Percentiles rank a stretch among this genome's conserved stretches.
phyloP scores from a whole-genome alignment of 2,113 vertebrate genomes.

The Myrmecobius fasciatus region DNA sequence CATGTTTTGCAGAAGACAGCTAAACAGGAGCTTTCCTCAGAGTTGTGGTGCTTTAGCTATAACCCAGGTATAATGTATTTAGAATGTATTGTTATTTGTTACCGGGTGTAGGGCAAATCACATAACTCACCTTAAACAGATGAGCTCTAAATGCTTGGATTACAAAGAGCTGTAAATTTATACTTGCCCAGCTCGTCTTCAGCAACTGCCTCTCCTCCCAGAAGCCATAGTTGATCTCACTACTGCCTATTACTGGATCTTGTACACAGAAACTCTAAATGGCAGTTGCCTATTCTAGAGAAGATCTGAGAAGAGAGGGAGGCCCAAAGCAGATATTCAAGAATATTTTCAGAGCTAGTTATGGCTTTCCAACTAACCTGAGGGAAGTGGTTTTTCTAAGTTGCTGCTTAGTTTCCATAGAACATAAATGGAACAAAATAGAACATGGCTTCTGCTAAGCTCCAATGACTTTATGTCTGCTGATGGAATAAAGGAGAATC shows the following conservation, averaged over 20 bases:
- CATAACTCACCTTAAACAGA: constrained; percentile 41
- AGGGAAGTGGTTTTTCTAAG: background rate
- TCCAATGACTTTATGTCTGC: background rate
- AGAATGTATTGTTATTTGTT: constrained; percentile 65
- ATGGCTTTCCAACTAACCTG: background rate
- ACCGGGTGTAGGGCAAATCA: background rate
- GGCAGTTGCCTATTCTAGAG: background rate
- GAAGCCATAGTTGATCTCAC: background rate
- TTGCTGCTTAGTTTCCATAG: background rate
- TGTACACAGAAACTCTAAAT: constrained; percentile 10
- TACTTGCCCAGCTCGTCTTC: constrained; percentile 27
- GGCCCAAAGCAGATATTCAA: background rate
- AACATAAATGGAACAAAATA: constrained; percentile 20
- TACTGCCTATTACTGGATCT: background rate
- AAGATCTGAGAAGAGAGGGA: background rate
- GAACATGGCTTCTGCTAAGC: background rate
- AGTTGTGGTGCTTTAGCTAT: background rate
- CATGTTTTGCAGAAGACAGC: constrained; percentile 13
- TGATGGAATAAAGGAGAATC: background rate
- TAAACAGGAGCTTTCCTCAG: constrained; percentile 44
- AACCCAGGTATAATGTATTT: constrained; percentile 54
- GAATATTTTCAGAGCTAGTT: background rate
- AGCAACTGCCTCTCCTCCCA: background rate
- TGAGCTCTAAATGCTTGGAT: constrained; percentile 45
- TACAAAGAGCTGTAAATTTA: constrained; percentile 45